phyloP scores from a whole-genome alignment of 2,797 vertebrate genomes.

The Monodelphis domestica region DNA sequence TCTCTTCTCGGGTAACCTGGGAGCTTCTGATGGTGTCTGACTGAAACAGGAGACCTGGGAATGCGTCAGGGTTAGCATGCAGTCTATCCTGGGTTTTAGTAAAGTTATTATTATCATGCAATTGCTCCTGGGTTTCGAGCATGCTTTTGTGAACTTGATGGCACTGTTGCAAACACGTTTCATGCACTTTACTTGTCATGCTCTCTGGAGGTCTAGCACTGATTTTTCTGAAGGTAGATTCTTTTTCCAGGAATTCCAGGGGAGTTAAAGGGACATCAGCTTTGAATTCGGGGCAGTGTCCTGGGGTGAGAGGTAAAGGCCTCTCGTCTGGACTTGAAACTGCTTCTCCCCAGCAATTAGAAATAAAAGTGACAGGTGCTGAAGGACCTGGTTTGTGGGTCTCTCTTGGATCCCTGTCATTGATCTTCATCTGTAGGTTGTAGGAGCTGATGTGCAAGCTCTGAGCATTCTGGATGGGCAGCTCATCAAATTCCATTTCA shows the following conservation, averaged over 20 bases:
- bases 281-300: slow-evolving; percentile 80
- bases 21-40: slow-evolving; percentile 86
- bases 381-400: slow-evolving; percentile 70
- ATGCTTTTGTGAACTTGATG: slow-evolving; percentile 82
- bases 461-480: slow-evolving; percentile 84
- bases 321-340: slow-evolving; percentile 82
- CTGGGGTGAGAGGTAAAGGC: slow-evolving; percentile 77
- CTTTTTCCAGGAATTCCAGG: slow-evolving; percentile 79
- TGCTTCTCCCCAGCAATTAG: slow-evolving; percentile 74
- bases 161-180: slow-evolving; percentile 80
- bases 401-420: slow-evolving; percentile 67
- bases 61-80: slow-evolving; percentile 88
- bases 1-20: slow-evolving; percentile 90
- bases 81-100: slow-evolving; percentile 85
- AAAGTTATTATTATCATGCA: slow-evolving; percentile 88
- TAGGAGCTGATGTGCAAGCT: slow-evolving; percentile 83
- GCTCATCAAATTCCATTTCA: slow-evolving; percentile 90
- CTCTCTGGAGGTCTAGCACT: slow-evolving; percentile 76
- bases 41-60: slow-evolving; percentile 86
- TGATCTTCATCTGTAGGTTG: slow-evolving; percentile 84
- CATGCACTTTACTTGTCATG: slow-evolving; percentile 82
- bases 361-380: slow-evolving; percentile 81
- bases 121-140: slow-evolving; percentile 84
- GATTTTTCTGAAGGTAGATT: slow-evolving; percentile 80
- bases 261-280: slow-evolving; percentile 85